Evolutionary conservation across 2,797 vertebrate genomes (phyloP).

Genomic region (Buphagus erythrorhynchus): DNA sequence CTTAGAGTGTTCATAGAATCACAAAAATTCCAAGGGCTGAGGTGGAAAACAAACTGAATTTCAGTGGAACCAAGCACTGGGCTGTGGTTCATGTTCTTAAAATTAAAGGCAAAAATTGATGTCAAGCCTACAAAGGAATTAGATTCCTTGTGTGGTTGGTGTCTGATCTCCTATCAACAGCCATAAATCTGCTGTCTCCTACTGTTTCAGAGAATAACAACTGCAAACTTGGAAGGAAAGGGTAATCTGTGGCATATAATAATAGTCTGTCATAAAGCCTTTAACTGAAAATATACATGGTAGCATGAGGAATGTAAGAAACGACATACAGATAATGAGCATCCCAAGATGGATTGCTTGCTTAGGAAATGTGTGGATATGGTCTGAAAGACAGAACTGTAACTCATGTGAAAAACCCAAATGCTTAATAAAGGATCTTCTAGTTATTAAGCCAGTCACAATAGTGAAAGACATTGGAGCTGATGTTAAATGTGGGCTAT

Average conservation of each 20-base stretch:
- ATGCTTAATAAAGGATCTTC: not conserved
- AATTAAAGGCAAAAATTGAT: not conserved
- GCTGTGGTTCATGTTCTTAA: too few species aligned
- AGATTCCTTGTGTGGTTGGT: slow-evolving; percentile 36
- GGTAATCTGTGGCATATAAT: slow-evolving; percentile 43
- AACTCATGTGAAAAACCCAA: not conserved
- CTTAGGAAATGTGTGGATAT: not conserved
- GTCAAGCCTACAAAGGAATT: slow-evolving; percentile 36
- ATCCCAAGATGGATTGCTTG: not conserved
- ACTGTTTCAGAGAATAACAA: slow-evolving; percentile 44
- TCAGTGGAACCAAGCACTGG: too few species aligned
- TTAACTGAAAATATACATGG: not conserved
- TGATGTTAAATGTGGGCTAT: not conserved
- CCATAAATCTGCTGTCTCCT: slow-evolving; percentile 25
- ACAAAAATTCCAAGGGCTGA: not conserved
- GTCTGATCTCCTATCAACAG: slow-evolving; percentile 45
- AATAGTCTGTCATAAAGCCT: slow-evolving; percentile 9
- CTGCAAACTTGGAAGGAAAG: slow-evolving; percentile 20
- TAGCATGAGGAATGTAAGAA: not conserved
- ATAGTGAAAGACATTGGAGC: not conserved
- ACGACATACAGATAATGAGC: not conserved
- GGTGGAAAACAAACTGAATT: not conserved
- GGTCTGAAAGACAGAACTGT: not conserved
- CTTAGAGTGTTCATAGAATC: not conserved
- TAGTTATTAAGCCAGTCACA: not conserved